phyloP scores from a whole-genome alignment of 2,888 invertebrate species.

The Cheilosia soror region DNA sequence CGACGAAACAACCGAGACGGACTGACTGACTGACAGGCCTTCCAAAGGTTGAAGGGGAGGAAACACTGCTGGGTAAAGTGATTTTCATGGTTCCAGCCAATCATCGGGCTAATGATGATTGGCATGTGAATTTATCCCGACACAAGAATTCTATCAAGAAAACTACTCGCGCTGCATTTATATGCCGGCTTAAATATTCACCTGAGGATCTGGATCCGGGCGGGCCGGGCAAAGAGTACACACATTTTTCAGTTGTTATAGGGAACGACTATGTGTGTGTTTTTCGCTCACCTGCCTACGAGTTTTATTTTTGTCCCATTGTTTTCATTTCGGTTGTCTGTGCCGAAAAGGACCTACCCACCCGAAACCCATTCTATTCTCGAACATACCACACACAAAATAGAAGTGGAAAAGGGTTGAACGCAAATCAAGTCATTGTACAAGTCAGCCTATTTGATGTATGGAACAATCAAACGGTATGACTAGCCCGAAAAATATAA shows the following conservation, averaged over 20 bases:
- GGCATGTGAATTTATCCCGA: constrained; percentile 44
- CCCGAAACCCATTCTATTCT: not conserved
- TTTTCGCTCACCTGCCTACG: not conserved
- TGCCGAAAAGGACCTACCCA: constrained; percentile 1
- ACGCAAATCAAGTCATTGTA: constrained; percentile 1
- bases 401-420: constrained; percentile 4
- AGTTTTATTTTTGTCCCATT: too few species aligned
- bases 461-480: not conserved
- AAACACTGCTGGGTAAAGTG: constrained; percentile 26
- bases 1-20: too few species aligned
- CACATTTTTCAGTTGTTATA: not conserved
- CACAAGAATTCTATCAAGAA: constrained; percentile 18
- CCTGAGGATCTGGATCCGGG: not conserved
- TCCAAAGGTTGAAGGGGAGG: not conserved
- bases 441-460: constrained; percentile 12
- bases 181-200: constrained; percentile 10
- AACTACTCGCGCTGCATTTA: constrained; percentile 14
- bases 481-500: not conserved
- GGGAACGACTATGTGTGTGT: not conserved
- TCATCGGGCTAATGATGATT: constrained; percentile 51
- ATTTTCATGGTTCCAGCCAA: constrained; percentile 57
- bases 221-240: too few species aligned
- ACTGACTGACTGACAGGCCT: too few species aligned
- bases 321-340: not conserved
- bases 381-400: not conserved